Base-by-base conservation (phyloP, 2,797 vertebrate genomes). In the Taeniopygia guttata region DNA sequence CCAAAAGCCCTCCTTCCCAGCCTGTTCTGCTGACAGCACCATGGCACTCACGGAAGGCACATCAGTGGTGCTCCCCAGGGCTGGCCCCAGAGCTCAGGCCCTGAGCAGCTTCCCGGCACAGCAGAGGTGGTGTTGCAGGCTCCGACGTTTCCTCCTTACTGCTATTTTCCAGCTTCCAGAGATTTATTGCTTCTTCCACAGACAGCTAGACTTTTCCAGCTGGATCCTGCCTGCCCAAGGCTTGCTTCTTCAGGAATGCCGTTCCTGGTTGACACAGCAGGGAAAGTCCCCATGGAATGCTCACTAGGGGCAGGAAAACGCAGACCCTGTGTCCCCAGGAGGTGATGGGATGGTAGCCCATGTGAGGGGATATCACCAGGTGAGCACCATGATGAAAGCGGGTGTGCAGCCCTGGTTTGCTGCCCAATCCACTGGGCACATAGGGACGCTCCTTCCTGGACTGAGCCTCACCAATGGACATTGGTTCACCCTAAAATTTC, bases 141-240 rank as follows among this genome's bases (percentile, higher is more conserved):
- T 87, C 67, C 2, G 0, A 6, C 1, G 0, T 48, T 94, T 96
- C 94, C 94, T 95, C 88, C 60, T 79, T n/a, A 82, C 86, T 1
- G 30, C 70, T 74, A 2, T 81, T 95, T 93, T 94, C 90, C 93
- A 95, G 86, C 90, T 92, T 80, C 59, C 84, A 70, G 64, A 95
- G 81, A 96, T 96, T 94, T 96, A 96, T 51, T 89, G 93, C 90
- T 87, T 76, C 84, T 96, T 90, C 67, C 88, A 66, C 80, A 92
- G 88, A 38, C 70, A 90, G 85, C 36, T 52, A 94, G 94, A 66
- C 59, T 90, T 87, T 93, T 96, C 91, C 93, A 95, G 96, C 86
- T 93, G 95, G 77, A 95, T 95, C 90, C 74, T 70, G 86, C 86
- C 81, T 70, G 74, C 56, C 67, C 46, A 30, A 63, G 59, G 48